Evolutionary conservation across 2,888 invertebrate species (phyloP), one percentile per base, ranked within the genome.

Genomic region (Panopea generosa): DNA sequence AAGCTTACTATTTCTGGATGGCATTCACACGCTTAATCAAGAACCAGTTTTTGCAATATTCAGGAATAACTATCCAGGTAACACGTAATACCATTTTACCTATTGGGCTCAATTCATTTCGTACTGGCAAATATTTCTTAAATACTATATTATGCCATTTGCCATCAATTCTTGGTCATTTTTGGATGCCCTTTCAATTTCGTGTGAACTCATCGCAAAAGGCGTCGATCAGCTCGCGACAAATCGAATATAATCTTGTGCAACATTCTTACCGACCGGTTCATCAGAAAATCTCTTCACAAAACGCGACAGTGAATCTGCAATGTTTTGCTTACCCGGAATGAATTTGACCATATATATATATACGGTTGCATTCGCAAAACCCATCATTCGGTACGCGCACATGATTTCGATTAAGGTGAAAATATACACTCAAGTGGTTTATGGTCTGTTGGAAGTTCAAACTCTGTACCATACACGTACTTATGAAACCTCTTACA

Each of bases 351-450:
- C 77, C 1, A 27, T 56, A 18, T 82, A 82, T 18, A 50, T n/a
- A n/a, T 47, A 52, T 79, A 84, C 14, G 68, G 77, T 52, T 77
- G 81, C 18, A 88, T 22, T n/a, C 83, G 24, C 4, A 89, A 52
- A n/a, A 77, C 66, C 86, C 85, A 85, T 11, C 87, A 16, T 59
- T 86, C 81, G 14, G 89, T 82, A 14, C 88, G 50, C 0, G 88
- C 83, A 61, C 82, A 63, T 6, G 84, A 83, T 63, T 80, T 86
- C 7, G 84, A 83, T 22, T 29, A 82, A 4, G 80, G 67, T 6
- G 77, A 77, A 26, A 83, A 84, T 24, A 89, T 83, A 16, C 56
- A 72, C 45, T 79, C 75, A 16, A 90, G 56, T 16, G 88, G 84
- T 68, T 85, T 85, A 65, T 87, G 87, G 53, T 87, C 87, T 0